Conservation (phyloP, 2,113 vertebrate genomes). For the Macquaria ambigua region DNA sequence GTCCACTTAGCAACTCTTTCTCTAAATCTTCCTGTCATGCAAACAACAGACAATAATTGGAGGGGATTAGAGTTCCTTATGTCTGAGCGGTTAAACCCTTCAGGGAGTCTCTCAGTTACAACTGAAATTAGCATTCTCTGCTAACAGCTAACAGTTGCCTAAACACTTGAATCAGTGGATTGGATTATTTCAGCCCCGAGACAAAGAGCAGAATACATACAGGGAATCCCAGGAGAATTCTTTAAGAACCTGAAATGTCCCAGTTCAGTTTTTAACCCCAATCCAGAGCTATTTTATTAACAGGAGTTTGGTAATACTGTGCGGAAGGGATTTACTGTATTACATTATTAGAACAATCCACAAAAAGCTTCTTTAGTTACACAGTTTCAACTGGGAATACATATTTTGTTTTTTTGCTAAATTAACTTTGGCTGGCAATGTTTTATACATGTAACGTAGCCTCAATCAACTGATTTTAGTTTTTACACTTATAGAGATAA, state of each 20-base stretch:
- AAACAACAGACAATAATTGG: conserved; percentile 40
- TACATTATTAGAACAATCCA: neutral
- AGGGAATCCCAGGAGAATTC: neutral
- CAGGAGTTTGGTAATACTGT: neutral
- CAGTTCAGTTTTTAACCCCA: conserved; percentile 3
- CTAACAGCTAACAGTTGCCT: neutral
- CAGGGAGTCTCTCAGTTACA: conserved; percentile 30
- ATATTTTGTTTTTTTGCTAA: neutral
- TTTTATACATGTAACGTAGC: neutral
- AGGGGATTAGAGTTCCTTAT: conserved; percentile 39
- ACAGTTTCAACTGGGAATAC: neutral
- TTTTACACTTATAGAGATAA: neutral
- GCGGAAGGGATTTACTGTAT: neutral
- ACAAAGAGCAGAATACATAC: conserved; percentile 2
- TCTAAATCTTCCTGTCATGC: neutral
- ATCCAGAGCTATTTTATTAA: neutral
- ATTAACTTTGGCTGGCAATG: neutral
- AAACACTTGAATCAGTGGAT: conserved; percentile 61
- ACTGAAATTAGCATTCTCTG: conserved; percentile 37
- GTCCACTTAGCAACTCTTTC: conserved; percentile 28
- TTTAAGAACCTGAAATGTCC: conserved; percentile 6
- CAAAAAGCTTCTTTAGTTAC: neutral
- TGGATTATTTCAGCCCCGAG: conserved; percentile 38
- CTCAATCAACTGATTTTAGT: neutral
- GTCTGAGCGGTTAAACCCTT: conserved; percentile 25